A percentile compares a stretch with the other conserved stretches of the same genome.
Evolutionary conservation across 2,113 vertebrate species (phyloP).

Genomic region (Hippolais icterina): DNA sequence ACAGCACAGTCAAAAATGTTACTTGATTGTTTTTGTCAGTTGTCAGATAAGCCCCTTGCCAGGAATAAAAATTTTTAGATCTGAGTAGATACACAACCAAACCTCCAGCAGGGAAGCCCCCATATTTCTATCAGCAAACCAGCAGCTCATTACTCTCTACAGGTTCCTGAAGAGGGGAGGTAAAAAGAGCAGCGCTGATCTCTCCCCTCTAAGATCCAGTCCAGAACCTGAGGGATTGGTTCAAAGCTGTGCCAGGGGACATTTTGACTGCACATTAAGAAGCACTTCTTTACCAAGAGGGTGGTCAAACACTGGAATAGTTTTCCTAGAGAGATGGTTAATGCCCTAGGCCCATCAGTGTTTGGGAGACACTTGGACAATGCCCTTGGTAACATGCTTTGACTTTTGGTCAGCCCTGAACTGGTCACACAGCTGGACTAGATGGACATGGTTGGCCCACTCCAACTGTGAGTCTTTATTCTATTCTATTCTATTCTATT

Average conservation of each 20-base stretch:
- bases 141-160: neutral
- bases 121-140: neutral
- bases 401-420: neutral
- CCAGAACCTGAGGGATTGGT: neutral
- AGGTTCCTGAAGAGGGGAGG: neutral
- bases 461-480: neutral
- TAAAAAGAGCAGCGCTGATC: neutral
- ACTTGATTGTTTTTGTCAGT: neutral
- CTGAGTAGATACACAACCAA: neutral
- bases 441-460: no score
- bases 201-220: neutral
- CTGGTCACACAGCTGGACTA: neutral
- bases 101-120: neutral
- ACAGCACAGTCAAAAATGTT: neutral
- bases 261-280: neutral
- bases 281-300: neutral
- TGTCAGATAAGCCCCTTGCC: neutral
- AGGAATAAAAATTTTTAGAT: neutral
- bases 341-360: neutral
- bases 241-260: neutral
- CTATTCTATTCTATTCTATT: neutral
- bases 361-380: neutral
- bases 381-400: neutral
- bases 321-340: neutral
- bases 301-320: neutral